phyloP scores from a whole-genome alignment of 2,797 vertebrate genomes.

The Oreochromis grahami region DNA sequence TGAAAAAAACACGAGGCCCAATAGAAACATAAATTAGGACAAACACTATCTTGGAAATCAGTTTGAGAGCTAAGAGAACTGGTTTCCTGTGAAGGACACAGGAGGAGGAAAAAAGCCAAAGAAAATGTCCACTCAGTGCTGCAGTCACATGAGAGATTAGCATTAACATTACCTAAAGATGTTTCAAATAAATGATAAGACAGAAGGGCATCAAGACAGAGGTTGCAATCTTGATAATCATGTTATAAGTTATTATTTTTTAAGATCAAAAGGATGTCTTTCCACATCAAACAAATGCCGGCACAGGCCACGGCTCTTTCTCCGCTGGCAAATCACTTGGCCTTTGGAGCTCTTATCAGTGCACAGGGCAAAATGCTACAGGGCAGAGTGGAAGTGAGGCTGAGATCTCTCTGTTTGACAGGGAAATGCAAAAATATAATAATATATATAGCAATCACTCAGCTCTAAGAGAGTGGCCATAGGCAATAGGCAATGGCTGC shows the following conservation, averaged over 20 bases:
- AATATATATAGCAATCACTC: slow-evolving; percentile 9
- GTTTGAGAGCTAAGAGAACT: not conserved
- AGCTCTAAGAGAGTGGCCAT: not conserved
- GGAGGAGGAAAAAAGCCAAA: not conserved
- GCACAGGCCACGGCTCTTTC: slow-evolving; percentile 39
- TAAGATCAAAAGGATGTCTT: slow-evolving; percentile 67
- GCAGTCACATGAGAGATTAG: slow-evolving; percentile 32
- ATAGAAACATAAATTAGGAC: not conserved
- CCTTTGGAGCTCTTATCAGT: slow-evolving; percentile 56
- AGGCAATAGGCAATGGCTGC: not conserved
- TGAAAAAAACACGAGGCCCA: not conserved
- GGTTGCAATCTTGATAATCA: slow-evolving; percentile 66
- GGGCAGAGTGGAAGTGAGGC: slow-evolving; percentile 11
- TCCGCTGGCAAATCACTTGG: slow-evolving; percentile 43
- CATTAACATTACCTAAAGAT: slow-evolving; percentile 56
- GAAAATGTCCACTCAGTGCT: slow-evolving; percentile 8
- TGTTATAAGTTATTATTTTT: slow-evolving; percentile 49
- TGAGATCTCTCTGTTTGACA: slow-evolving; percentile 6
- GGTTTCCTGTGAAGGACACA: not conserved
- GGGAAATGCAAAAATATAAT: slow-evolving; percentile 27
- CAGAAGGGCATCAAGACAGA: slow-evolving; percentile 55
- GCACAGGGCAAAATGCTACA: not conserved
- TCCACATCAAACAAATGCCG: slow-evolving; percentile 59
- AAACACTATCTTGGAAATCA: not conserved
- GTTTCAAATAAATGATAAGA: slow-evolving; percentile 70